phyloP scores from a whole-genome alignment of 2,888 invertebrate genomes.

The Phortica magna region DNA sequence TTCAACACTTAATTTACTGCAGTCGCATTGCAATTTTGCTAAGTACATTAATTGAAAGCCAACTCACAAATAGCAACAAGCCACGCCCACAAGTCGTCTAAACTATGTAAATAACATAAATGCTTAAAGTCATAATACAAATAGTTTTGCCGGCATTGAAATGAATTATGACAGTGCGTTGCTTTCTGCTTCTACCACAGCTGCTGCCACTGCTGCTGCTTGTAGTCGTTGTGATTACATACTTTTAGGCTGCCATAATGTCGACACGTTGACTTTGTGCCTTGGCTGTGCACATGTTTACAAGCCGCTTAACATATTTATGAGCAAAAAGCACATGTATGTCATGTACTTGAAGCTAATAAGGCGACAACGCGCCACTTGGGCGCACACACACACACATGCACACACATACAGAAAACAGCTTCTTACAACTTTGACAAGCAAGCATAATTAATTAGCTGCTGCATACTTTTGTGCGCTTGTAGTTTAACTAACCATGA shows the following conservation, averaged over 20 bases:
- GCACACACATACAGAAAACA: not conserved
- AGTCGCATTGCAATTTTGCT: not conserved
- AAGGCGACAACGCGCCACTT: not conserved
- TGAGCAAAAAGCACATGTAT: constrained; percentile 1
- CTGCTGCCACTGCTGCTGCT: not conserved
- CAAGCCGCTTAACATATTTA: constrained; percentile 27
- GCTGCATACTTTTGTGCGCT: not conserved
- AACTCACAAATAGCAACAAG: not conserved
- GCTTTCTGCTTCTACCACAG: not conserved
- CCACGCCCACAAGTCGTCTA: not conserved
- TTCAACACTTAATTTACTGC: not conserved
- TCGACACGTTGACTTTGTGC: not conserved
- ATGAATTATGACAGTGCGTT: constrained; percentile 5
- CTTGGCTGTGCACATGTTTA: constrained; percentile 3
- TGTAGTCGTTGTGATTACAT: constrained; percentile 13
- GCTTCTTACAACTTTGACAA: constrained; percentile 9
- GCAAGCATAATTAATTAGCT: constrained; percentile 27
- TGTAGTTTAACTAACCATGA: too few species aligned
- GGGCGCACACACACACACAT: not conserved
- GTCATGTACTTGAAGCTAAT: not conserved
- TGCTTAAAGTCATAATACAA: constrained; percentile 5
- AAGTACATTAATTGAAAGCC: not conserved
- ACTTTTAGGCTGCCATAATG: not conserved
- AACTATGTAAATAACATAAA: not conserved
- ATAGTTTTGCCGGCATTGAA: constrained; percentile 5